Evolutionary conservation across 1,140 invertebrate genomes (phyloP), one percentile per base, ranked within the genome.

Genomic region (Harpegnathos saltator): DNA sequence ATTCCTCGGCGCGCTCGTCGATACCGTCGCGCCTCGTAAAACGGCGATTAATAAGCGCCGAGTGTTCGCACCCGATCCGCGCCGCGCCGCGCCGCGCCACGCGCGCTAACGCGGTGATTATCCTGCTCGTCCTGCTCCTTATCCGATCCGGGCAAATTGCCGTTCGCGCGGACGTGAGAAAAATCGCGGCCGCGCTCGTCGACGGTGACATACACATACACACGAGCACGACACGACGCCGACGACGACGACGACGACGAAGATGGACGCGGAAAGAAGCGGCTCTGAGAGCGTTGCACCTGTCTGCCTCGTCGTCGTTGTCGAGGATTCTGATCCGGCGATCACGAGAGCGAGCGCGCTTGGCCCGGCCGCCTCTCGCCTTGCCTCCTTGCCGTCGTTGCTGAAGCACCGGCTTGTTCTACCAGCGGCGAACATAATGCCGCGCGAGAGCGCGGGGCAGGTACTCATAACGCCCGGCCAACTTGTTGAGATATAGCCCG

Each of bases 401-500:
- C 74, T 17, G 29, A 52, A 66, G n/a, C 77, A 82, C 84, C 84
- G 73, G 52, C 75, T 80, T 71, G 75, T 80, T 80, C 65, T 69
- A 80, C 63, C 65, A 80, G 33, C 52, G 84, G 77, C 11, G 88
- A 91, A 91, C 90, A 92, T 92, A 93, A 92, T 91, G 90, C 92
- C 89, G 88, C 89, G 88, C 91, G 85, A 90, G 92, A 88, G 88
- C 89, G 88, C 91, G 84, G 91, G 92, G 89, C 91, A 90, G 91
- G 90, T 91, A 93, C 91, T 93, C 92, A 94, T 94, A 93, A 93
- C 91, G 91, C 90, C 89, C 85, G 85, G 85, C 90, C 91, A 89
- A 91, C 90, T 92, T 91, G 92, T 89, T 94, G 93, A 94, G 91
- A 93, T 94, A 93, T 93, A 92, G 92, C 92, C 91, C 91, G 90